These are phyloP conservation scores for Achroia grisella DNA, from an alignment of 1,140 invertebrate species.

Conservation along the genomic window DNA sequence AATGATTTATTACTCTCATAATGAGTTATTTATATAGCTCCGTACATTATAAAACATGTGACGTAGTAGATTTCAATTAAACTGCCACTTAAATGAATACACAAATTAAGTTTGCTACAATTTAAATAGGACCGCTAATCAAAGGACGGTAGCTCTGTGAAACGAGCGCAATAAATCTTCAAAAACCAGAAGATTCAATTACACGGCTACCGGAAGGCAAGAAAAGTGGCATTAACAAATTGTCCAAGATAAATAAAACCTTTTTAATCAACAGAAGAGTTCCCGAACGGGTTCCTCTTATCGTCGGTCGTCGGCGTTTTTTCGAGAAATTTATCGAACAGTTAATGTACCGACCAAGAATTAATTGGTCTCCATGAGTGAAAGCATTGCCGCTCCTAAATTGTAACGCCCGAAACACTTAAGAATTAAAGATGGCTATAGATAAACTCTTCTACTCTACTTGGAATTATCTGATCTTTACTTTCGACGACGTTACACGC, in stretches of 20 bases:
- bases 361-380: slow-evolving; percentile 52
- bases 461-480: slow-evolving; percentile 2
- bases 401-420: slow-evolving; percentile 46
- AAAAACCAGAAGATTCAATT: slow-evolving; percentile 71
- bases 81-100: slow-evolving; percentile 5
- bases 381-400: slow-evolving; percentile 47
- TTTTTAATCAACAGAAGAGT: slow-evolving; percentile 54
- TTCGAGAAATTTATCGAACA: slow-evolving; percentile 54
- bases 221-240: slow-evolving; percentile 69
- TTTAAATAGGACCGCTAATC: slow-evolving; percentile 40
- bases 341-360: slow-evolving; percentile 56
- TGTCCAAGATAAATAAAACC: slow-evolving; percentile 67
- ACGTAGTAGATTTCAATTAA: background rate
- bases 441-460: slow-evolving; percentile 11
- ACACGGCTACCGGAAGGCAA: slow-evolving; percentile 62
- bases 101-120: slow-evolving; percentile 34
- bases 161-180: slow-evolving; percentile 52
- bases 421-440: slow-evolving; percentile 23
- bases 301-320: slow-evolving; percentile 36
- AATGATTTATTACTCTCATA: background rate
- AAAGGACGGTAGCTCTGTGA: slow-evolving; percentile 59
- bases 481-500: too few relatives aligned
- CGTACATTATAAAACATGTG: slow-evolving; percentile 1
- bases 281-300: slow-evolving; percentile 47
- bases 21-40: background rate